Evolutionary conservation across 2,888 invertebrate genomes (phyloP).

Genomic region (Smittia aterrima): DNA sequence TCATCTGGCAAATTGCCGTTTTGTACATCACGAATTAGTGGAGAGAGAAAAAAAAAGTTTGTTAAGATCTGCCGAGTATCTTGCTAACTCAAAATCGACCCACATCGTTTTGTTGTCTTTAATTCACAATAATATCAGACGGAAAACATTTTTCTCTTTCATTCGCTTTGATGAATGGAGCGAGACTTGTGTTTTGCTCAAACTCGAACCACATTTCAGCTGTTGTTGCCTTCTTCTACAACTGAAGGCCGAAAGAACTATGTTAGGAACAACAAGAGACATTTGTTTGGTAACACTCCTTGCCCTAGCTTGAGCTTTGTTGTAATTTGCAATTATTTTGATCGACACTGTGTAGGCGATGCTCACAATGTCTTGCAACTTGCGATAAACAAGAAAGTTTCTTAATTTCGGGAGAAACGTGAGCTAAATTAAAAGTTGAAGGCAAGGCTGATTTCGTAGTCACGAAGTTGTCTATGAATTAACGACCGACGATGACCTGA

Average conservation of each 20-base stretch:
- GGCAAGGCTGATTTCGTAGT: no score
- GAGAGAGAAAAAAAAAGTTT: neutral
- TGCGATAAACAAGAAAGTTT: no score
- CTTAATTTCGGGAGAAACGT: no score
- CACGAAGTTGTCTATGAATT: no score
- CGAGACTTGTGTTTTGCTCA: neutral
- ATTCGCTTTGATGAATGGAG: neutral
- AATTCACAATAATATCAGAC: neutral
- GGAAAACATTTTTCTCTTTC: neutral
- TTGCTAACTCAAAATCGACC: neutral
- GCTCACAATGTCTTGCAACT: no score
- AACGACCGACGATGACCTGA: no score
- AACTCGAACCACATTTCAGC: conserved; percentile 11
- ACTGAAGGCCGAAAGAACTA: neutral
- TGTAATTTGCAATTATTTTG: neutral
- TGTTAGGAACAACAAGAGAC: neutral
- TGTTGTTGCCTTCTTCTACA: neutral
- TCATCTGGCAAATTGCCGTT: neutral
- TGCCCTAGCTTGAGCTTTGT: no score
- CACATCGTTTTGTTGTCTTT: neutral
- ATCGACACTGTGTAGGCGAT: neutral
- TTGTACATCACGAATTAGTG: neutral
- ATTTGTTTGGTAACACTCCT: neutral
- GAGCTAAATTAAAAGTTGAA: no score
- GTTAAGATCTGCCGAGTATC: neutral